Percentiles rank a stretch among this genome's conserved stretches.
Conservation (phyloP, 1,140 invertebrate genomes). For the Pseudomyrmex sp. region DNA sequence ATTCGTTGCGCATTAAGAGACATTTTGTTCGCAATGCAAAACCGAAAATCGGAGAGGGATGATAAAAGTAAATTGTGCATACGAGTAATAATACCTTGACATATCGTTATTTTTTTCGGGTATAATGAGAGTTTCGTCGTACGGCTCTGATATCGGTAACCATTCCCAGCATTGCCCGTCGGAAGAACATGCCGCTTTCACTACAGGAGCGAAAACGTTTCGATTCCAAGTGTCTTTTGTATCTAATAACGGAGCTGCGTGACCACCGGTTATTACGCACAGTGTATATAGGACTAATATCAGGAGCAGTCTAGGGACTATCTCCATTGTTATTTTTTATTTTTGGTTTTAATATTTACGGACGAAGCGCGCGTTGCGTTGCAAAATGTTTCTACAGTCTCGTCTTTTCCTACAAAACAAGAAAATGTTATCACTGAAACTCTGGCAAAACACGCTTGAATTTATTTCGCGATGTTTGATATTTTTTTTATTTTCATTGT, state of each 20-base stretch:
- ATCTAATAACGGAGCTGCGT: constrained; percentile 50
- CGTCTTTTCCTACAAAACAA: constrained; percentile 1
- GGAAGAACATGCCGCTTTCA: constrained; percentile 46
- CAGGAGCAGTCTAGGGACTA: background rate
- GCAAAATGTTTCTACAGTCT: background rate
- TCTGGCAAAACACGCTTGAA: background rate
- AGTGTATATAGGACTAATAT: constrained; percentile 20
- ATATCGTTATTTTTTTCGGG: constrained; percentile 32
- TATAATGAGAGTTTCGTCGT: constrained; percentile 12
- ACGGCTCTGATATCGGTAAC: constrained; percentile 57
- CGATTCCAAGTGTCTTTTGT: constrained; percentile 7
- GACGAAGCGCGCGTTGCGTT: too few relatives aligned
- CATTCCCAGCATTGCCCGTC: constrained; percentile 69
- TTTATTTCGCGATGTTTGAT: background rate
- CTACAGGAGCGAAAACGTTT: constrained; percentile 35
- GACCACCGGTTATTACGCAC: constrained; percentile 7
- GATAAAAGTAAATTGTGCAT: background rate
- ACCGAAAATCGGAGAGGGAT: background rate
- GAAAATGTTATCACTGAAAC: background rate
- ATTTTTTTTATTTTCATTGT: constrained; percentile 4
- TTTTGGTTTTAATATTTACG: background rate
- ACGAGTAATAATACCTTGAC: constrained; percentile 35
- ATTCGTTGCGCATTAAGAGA: background rate
- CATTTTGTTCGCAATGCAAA: background rate
- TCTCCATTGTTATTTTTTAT: constrained; percentile 35